Evolutionary conservation across 1,140 invertebrate species (phyloP).

Genomic region (Pectinophora gossypiella): DNA sequence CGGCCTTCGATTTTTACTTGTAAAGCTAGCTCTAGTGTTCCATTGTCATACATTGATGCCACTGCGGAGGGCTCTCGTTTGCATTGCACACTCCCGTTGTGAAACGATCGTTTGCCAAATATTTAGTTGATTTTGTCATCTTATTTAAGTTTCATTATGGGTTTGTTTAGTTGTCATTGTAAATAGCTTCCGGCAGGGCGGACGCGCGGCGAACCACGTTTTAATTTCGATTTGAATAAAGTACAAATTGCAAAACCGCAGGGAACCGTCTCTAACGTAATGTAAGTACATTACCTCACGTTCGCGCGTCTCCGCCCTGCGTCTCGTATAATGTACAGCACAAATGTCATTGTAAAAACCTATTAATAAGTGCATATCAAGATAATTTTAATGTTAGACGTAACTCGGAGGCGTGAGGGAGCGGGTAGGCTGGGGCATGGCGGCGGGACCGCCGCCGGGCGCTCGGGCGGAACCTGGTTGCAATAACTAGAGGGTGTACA

Average conservation of each 20-base stretch:
- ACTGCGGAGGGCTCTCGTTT: constrained; percentile 21
- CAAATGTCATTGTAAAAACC: constrained; percentile 65
- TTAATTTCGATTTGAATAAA: constrained; percentile 30
- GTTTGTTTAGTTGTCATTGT: constrained; percentile 51
- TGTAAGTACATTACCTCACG: constrained; percentile 28
- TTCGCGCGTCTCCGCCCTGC: constrained; percentile 23
- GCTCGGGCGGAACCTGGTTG: constrained; percentile 20
- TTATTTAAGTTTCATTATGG: constrained; percentile 39
- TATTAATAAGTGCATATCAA: constrained; percentile 72
- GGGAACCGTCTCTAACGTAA: constrained; percentile 28
- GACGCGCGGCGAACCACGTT: constrained; percentile 16
- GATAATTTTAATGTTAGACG: constrained; percentile 62
- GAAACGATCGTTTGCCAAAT: constrained; percentile 51
- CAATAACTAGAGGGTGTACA: constrained; percentile 9
- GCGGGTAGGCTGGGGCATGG: constrained; percentile 10
- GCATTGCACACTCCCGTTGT: constrained; percentile 31
- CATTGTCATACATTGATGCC: constrained; percentile 29
- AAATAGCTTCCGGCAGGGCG: constrained; percentile 42
- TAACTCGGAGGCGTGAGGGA: constrained; percentile 38
- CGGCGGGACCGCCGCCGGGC: constrained; percentile 12
- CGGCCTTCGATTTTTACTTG: constrained; percentile 73
- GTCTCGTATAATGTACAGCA: constrained; percentile 62
- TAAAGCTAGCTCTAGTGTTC: constrained; percentile 68
- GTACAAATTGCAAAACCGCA: constrained; percentile 37
- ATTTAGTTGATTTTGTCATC: constrained; percentile 41